Base-by-base conservation (phyloP, 2,113 vertebrate genomes). In the Uria lomvia region DNA sequence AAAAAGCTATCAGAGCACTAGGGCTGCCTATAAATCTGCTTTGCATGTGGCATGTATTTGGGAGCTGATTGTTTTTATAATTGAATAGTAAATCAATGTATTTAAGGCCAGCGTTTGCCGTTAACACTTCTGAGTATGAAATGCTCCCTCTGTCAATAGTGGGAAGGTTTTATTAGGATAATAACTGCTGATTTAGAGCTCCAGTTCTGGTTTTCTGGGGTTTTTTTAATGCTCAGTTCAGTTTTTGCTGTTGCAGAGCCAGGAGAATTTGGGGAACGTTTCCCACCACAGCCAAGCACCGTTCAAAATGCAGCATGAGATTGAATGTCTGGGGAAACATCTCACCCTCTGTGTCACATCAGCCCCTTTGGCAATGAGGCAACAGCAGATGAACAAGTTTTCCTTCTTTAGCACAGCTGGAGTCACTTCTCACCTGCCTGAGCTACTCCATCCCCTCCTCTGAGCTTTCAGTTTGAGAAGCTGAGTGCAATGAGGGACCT, bases 61-160 rank as follows among this genome's bases (percentile, higher is more conserved):
- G 72, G 84, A 91, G 87, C 80, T 15, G 80, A 91, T 92, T 86
- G 87, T 70, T 89, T 77, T 70, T 58, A 27, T 86, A 91, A 94
- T 62, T 91, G 76, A 91, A 62, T 3, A 53, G 73, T 91, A 89
- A 95, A 95, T 95, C 95, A 70, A 40, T 14, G 63, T 29, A 42
- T 86, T 96, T 94, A 92, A 89, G 87, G 88, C 7, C 77, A 19
- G 73, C 1, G 6, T n/a, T 90, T 50, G 80, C 92, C 3, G 6
- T 66, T 42, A 50, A 38, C 68, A 2, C 77, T 49, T 24, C n/a
- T 6, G 73, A 63, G 92, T 20, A 21, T 36, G 81, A 87, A 75
- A 65, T 23, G 87, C 38, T 95, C 45, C 59, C 73, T 71, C 80
- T 91, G 77, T 78, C 92, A 77, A 6, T 29, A 67, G 34, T 5